Conservation (phyloP, 2,797 vertebrate species). For the Onychomys torridus region DNA sequence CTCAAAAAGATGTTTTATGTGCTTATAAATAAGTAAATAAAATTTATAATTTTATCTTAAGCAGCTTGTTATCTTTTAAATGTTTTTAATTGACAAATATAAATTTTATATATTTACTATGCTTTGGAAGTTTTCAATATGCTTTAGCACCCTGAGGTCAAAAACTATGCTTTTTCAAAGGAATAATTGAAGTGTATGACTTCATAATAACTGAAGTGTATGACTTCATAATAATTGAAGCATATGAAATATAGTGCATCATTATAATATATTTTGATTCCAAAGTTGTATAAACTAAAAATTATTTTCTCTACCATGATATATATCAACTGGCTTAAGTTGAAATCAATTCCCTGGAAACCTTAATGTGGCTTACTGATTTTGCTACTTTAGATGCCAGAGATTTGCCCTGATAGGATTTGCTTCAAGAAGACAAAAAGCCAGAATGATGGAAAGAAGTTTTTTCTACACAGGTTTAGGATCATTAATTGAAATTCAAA, state of each 20-base stretch:
- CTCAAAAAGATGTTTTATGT: background rate
- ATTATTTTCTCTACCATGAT: conserved; percentile 51
- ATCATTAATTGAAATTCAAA: conserved; percentile 68
- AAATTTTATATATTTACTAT: background rate
- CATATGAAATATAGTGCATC: background rate
- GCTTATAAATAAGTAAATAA: background rate
- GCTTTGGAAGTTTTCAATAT: conserved; percentile 7
- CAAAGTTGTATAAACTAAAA: conserved; percentile 52
- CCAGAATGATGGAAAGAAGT: background rate
- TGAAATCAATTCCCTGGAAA: conserved; percentile 58
- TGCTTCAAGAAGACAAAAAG: conserved; percentile 25
- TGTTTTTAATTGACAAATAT: background rate
- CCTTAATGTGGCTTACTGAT: conserved; percentile 31
- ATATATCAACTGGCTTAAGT: conserved; percentile 46
- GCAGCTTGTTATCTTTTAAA: background rate
- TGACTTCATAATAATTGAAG: too few species aligned
- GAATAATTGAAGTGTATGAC: background rate
- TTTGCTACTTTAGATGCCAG: conserved; percentile 39
- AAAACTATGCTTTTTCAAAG: background rate
- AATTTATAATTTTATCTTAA: conserved; percentile 11
- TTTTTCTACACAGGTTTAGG: conserved; percentile 17
- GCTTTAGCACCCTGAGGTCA: background rate
- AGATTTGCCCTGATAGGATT: conserved; percentile 27
- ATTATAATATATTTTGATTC: conserved; percentile 44
- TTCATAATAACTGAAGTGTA: conserved; percentile 1